Percentiles rank a stretch among this genome's conserved stretches.
phyloP scores from a whole-genome alignment of 2,113 vertebrate genomes.

The Mesoclemmys tuberculata region DNA sequence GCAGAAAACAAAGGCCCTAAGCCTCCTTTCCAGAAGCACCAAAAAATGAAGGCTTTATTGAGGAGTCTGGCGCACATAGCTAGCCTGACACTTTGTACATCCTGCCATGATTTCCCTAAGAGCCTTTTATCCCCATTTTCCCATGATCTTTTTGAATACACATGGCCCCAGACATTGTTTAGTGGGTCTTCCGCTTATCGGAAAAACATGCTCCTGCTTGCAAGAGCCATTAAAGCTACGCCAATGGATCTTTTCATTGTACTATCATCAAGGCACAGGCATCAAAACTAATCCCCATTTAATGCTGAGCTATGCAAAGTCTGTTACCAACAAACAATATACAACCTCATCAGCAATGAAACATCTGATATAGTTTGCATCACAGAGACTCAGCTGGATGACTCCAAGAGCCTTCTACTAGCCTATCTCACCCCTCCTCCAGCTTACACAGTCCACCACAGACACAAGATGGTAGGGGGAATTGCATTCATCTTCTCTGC shows the following conservation, averaged over 20 bases:
- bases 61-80: not conserved
- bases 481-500: not conserved
- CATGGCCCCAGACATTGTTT: rapidly evolving
- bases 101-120: not conserved
- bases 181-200: not conserved
- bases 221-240: not conserved
- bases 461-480: not conserved
- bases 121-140: not conserved
- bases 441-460: not conserved
- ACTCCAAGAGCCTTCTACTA: not conserved
- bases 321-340: not conserved
- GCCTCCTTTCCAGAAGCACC: not conserved
- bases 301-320: not conserved
- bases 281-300: not conserved
- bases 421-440: not conserved
- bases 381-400: not conserved
- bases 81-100: not conserved
- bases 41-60: not conserved
- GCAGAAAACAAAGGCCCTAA: not conserved
- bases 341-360: not conserved
- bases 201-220: not conserved
- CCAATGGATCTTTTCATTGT: not conserved
- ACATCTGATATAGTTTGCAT: not conserved
- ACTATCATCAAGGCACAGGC: not conserved
- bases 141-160: not conserved